Base-by-base conservation (phyloP, 2,888 invertebrate genomes). In the Lathronympha strigana region DNA sequence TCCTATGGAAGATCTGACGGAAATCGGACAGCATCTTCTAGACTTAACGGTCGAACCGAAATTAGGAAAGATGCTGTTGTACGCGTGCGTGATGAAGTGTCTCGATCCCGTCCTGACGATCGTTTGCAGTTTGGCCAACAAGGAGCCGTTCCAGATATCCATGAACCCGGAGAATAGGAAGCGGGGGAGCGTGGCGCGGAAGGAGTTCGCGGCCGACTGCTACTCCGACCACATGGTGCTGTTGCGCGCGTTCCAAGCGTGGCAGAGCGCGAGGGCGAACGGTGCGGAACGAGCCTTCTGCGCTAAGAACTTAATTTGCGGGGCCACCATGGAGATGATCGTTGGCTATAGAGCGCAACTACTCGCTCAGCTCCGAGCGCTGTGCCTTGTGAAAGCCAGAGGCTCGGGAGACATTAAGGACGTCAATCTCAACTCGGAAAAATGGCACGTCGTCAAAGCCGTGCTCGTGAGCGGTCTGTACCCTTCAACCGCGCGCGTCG, bases 41-140 rank as follows among this genome's bases (percentile, higher is more conserved):
- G 97, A 98, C 80, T 88, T 99, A 51, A 97, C 98, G 0, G 93
- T 99, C 1, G 98, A 98, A 75, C 98, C 99, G 0, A 95, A 96
- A 73, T 89, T 98, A 50, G 98, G 97, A 4, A 98, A 99, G 86
- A 97, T 98, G 95, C 87, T 99, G 67, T 76, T 99, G 0, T 98
- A 97, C 81, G 95, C 97, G 0, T 94, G 98, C 43, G 95, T 98
- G 2, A 94, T 98, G 72, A 97, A 97, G 82, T 99, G 99, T 83
- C 90, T 98, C 36, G 98, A 98, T 83, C 98, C 99, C 1, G 93
- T 99, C 31, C 88, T 98, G 62, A 98, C 98, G 1, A 96, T 99
- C 43, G 97, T 97, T 0, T 96, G 98, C 79, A 94, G 95, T 70
- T 93, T 98, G 72, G 95, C 98, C 0, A 92, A 93, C 15, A 92